Percentiles rank a stretch among this genome's conserved stretches.
phyloP scores from a whole-genome alignment of 2,797 vertebrate genomes.

The Fistularia tabacaria region DNA sequence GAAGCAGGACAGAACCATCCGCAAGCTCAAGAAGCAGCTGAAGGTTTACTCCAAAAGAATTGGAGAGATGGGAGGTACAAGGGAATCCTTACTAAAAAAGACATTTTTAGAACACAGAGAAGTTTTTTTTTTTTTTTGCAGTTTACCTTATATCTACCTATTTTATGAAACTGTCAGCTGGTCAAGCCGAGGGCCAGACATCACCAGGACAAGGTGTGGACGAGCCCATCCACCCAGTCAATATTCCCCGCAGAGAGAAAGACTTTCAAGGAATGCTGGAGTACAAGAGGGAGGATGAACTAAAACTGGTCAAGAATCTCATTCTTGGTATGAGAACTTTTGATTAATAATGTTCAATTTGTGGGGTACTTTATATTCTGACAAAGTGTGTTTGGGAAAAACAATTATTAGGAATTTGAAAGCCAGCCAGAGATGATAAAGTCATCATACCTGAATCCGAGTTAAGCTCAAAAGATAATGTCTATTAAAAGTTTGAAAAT shows the following conservation, averaged over 20 bases:
- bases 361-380: not conserved
- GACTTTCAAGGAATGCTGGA: constrained; percentile 99
- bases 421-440: not conserved
- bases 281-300: constrained; percentile 96
- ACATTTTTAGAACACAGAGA: not conserved
- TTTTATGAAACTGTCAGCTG: constrained; percentile 55
- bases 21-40: constrained; percentile 97
- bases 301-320: constrained; percentile 95
- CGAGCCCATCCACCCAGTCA: constrained; percentile 92
- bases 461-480: too few species aligned
- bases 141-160: not conserved
- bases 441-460: too few species aligned
- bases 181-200: constrained; percentile 87
- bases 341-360: not conserved
- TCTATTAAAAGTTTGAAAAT: too few species aligned
- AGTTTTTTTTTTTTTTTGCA: not conserved
- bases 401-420: not conserved
- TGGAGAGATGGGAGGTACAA: constrained; percentile 91
- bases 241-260: constrained; percentile 96
- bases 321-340: constrained; percentile 82
- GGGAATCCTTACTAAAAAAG: not conserved
- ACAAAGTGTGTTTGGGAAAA: not conserved
- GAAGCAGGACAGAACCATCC: constrained; percentile 96
- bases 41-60: constrained; percentile 99
- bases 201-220: constrained; percentile 94